Percentiles rank a stretch among this genome's conserved stretches.
Evolutionary conservation across 2,797 vertebrate genomes (phyloP).

Genomic region (Poecile montanus): DNA sequence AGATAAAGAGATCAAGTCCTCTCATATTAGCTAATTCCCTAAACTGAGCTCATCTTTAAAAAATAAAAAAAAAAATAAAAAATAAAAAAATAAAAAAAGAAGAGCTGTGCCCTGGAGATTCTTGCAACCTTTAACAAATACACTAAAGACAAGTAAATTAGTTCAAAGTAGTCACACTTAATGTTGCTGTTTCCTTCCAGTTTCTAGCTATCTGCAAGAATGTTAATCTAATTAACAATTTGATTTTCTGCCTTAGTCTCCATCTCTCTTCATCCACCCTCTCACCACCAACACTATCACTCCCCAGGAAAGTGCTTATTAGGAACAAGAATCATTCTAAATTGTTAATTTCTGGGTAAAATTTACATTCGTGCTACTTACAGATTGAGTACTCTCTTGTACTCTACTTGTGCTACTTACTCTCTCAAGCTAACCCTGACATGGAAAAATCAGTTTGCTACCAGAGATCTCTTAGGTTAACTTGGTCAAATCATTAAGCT

Average conservation of each 20-base stretch:
- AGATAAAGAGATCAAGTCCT: neutral
- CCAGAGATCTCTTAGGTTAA: neutral
- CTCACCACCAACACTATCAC: neutral
- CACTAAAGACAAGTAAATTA: constrained; percentile 2
- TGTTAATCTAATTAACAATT: neutral
- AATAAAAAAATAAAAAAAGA: neutral
- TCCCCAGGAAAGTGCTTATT: neutral
- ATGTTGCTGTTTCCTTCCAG: neutral
- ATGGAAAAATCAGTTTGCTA: neutral
- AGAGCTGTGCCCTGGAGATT: neutral
- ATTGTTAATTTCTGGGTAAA: neutral
- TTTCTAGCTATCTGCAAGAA: neutral
- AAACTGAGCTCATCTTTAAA: constrained; percentile 17
- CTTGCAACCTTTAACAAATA: constrained; percentile 39
- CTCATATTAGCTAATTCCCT: neutral
- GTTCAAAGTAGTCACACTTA: neutral
- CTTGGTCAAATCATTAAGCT: neutral
- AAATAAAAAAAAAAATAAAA: neutral
- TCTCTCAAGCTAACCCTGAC: neutral
- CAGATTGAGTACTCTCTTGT: neutral
- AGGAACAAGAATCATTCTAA: neutral
- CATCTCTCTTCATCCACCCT: neutral
- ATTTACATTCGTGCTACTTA: neutral
- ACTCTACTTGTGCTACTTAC: too few relatives aligned
- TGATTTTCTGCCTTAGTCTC: neutral